phyloP scores from a whole-genome alignment of 2,888 invertebrate genomes.

The Tachystola acroxantha region DNA sequence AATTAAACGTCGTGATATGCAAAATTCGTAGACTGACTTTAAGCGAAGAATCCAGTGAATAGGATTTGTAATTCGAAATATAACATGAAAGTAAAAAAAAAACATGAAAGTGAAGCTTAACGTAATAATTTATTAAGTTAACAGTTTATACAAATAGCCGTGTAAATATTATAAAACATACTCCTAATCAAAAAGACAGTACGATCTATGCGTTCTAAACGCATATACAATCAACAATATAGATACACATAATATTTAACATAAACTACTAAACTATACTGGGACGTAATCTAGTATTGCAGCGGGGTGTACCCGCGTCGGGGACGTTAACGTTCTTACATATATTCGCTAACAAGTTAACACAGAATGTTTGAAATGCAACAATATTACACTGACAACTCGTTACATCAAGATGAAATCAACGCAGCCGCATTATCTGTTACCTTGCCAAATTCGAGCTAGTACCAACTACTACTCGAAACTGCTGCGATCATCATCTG shows the following conservation, averaged over 20 bases:
- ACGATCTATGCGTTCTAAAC: slow-evolving; percentile 67
- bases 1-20: no score
- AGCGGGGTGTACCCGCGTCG: slow-evolving; percentile 52
- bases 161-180: slow-evolving; percentile 75
- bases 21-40: no score
- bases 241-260: slow-evolving; percentile 28
- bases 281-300: slow-evolving; percentile 77
- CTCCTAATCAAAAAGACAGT: slow-evolving; percentile 39
- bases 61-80: no score
- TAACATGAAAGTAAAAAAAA: no score
- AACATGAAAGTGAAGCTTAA: slow-evolving; percentile 52
- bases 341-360: slow-evolving; percentile 1
- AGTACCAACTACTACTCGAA: background rate
- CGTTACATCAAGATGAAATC: background rate
- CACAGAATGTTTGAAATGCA: slow-evolving; percentile 1
- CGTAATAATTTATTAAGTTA: slow-evolving; percentile 70
- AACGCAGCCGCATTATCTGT: background rate
- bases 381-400: no score
- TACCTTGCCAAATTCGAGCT: background rate
- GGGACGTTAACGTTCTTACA: slow-evolving; percentile 54
- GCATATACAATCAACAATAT: slow-evolving; percentile 58
- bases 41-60: no score
- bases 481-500: slow-evolving; percentile 53
- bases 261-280: slow-evolving; percentile 41
- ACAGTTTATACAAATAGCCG: slow-evolving; percentile 71